These are phyloP conservation scores for Melanotaenia maccullochi DNA, from an alignment of 2,797 vertebrate species.

Conservation along the genomic window DNA sequence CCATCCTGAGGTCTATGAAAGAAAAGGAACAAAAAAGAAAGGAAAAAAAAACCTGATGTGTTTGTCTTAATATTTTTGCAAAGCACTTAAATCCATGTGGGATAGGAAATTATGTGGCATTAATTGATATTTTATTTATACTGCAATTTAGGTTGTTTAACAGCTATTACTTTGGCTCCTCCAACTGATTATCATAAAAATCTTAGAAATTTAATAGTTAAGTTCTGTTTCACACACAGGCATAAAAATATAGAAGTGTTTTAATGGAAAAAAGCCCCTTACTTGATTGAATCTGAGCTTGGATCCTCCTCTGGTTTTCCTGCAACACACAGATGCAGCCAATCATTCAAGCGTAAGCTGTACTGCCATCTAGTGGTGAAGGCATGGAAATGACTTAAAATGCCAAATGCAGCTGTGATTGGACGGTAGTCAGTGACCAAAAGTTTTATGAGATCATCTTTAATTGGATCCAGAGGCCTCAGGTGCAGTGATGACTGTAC, in stretches of 20 bases:
- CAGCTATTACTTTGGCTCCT: background rate
- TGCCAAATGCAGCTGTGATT: no score
- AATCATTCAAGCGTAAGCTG: background rate
- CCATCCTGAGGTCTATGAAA: constrained; percentile 76
- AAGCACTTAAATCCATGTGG: background rate
- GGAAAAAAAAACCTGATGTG: background rate
- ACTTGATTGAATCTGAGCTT: constrained; percentile 64
- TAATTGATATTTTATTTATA: background rate
- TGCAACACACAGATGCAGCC: constrained; percentile 47
- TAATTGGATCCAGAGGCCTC: no score
- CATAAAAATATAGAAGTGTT: background rate
- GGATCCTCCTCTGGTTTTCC: constrained; percentile 78
- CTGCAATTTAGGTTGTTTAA: background rate
- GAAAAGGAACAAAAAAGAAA: background rate
- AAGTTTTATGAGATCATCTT: no score
- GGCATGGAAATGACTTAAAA: no score
- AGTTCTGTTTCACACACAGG: background rate
- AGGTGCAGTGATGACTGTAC: no score
- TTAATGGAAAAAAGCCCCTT: constrained; percentile 19
- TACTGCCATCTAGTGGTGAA: no score
- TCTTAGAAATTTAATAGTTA: background rate
- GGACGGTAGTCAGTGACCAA: no score
- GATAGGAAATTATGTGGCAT: background rate
- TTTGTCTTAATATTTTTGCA: background rate
- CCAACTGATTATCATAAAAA: no score